These are phyloP conservation scores for Clepsis dumicolana DNA, from an alignment of 2,888 invertebrate species.

Conservation along the genomic window DNA sequence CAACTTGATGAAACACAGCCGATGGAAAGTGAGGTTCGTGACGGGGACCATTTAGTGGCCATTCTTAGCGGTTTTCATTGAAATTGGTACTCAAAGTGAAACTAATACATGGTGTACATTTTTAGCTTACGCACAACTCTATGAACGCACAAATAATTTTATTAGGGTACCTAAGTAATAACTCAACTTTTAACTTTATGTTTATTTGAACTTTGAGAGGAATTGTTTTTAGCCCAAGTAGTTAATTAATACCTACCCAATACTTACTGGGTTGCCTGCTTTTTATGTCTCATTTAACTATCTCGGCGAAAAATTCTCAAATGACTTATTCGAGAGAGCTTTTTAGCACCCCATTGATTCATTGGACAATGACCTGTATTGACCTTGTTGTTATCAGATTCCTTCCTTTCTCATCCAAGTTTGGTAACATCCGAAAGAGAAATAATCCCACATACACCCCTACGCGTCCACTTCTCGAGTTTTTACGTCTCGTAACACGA, in stretches of 20 bases:
- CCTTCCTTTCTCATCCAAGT: not conserved
- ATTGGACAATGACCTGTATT: not conserved
- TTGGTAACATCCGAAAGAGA: not conserved
- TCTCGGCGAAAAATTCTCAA: not conserved
- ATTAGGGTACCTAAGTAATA: too few relatives aligned
- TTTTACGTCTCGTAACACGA: conserved; percentile 57
- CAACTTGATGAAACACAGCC: conserved; percentile 45
- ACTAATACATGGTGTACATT: not conserved
- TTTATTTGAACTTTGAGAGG: too few relatives aligned
- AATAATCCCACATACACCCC: conserved; percentile 12
- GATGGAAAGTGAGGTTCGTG: conserved; percentile 37
- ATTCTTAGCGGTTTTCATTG: not conserved
- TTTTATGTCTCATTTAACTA: not conserved
- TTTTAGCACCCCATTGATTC: not conserved
- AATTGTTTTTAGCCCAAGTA: too few relatives aligned
- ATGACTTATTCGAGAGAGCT: not conserved
- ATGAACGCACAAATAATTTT: too few relatives aligned
- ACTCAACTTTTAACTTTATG: too few relatives aligned
- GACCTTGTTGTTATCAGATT: not conserved
- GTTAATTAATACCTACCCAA: too few relatives aligned
- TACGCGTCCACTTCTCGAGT: conserved; percentile 42
- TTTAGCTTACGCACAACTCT: not conserved
- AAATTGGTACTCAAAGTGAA: not conserved
- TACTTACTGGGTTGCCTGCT: too few relatives aligned
- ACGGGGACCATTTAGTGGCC: conserved; percentile 35